Base-by-base conservation (phyloP, 2,113 vertebrate species). In the Vireo altiloquus region DNA sequence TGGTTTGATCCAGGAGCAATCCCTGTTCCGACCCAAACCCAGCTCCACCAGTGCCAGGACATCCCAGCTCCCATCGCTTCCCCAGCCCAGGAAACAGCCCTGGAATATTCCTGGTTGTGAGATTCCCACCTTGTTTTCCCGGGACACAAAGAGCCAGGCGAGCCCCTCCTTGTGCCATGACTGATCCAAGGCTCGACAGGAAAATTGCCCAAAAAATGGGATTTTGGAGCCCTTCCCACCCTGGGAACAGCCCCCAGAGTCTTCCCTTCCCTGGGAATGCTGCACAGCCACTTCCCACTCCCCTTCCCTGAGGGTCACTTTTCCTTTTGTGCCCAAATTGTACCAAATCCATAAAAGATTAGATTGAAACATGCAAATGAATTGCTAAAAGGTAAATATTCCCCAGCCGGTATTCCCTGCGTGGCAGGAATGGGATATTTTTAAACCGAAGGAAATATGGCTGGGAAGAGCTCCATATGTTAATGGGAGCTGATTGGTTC, bases 101-200 rank as follows among this genome's bases (percentile, higher is more conserved):
- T 59, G n/a, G 56, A 24, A 24, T 59, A 24, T 35, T 35, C 56
- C 56, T 59, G 56, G n/a, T 22, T 24, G n/a, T 24, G 17, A 37
- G 17, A 37, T 37, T 33, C 37, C 2, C 10, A 12, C 39, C 27
- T 13, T 3, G 17, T 33, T 72, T 64, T 37, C 44, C 25, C 15
- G 2, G 44, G 25, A 27, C 11, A 4, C n/a, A 44, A 71, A 66
- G 30, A 49, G 1, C 9, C 60, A 35, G 27, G 8, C 13, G 4
- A 33, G 24, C 2, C 18, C n/a, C 1, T 10, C 3, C 3, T 6
- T 56, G 27, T 10, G 12, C 22, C 15, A 3, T 0, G 2, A 13
- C 4, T 5, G 15, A 49, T 11, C 24, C 57, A 13, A 13, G 31
- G 6, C 0, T 2, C 13, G 0, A 3, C 1, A 6, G 30, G 10